Evolutionary conservation across 1,140 invertebrate species (phyloP).

Genomic region (Zaprionus ornatus): DNA sequence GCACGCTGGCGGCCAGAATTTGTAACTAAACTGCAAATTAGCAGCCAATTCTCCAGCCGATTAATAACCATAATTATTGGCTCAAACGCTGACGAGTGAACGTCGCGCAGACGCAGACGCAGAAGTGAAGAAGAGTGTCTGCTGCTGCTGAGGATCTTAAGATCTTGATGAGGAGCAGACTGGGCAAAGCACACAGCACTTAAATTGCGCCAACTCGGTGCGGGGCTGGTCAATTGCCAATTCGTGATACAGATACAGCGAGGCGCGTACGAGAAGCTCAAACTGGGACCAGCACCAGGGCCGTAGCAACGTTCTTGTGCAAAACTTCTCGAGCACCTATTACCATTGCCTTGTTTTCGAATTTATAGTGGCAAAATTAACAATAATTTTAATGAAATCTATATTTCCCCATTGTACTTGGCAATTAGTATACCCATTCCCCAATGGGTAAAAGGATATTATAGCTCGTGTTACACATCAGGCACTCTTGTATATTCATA

Average conservation of each 20-base stretch:
- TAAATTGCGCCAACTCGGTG: slow-evolving; percentile 6
- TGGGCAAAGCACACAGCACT: not conserved
- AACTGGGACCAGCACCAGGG: not conserved
- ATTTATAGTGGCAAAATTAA: too few species aligned
- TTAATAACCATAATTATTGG: slow-evolving; percentile 85
- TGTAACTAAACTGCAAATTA: slow-evolving; percentile 85
- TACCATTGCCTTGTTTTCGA: too few species aligned
- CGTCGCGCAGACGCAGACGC: slow-evolving; percentile 44
- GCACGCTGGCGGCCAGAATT: slow-evolving; percentile 84
- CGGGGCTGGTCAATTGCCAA: slow-evolving; percentile 65
- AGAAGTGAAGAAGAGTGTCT: slow-evolving; percentile 13
- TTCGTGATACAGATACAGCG: slow-evolving; percentile 69
- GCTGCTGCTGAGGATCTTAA: slow-evolving; percentile 40
- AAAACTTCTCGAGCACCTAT: too few species aligned
- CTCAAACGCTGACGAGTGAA: slow-evolving; percentile 82
- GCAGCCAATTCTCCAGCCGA: slow-evolving; percentile 84
- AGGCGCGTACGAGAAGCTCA: slow-evolving; percentile 34
- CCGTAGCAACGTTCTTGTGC: too few species aligned
- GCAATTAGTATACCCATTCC: too few species aligned
- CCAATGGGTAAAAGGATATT: too few species aligned
- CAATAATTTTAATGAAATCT: too few species aligned
- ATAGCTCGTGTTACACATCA: too few species aligned
- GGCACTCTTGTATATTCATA: too few species aligned
- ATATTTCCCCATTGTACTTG: too few species aligned
- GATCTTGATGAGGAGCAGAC: slow-evolving; percentile 55